Evolutionary conservation across 1,140 invertebrate genomes (phyloP), one percentile per base, ranked within the genome.

Genomic region (Cyrtorhinus lividipennis): DNA sequence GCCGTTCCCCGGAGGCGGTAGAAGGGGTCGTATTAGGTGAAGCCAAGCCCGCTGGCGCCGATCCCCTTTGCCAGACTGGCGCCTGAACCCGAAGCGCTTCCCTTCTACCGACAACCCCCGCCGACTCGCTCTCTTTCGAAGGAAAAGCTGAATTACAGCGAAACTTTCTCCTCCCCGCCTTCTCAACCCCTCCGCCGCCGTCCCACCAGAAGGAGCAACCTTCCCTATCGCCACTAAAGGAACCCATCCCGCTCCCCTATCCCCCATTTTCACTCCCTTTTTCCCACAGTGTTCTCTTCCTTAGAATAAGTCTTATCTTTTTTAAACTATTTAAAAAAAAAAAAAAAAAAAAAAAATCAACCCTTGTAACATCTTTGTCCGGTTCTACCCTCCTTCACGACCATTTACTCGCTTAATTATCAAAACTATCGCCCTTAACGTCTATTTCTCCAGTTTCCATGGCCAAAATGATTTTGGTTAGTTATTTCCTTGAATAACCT

Each of bases 11-110:
- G 48, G 30, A 10, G 48, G 48, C 48, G 48, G 48, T 20, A 44
- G 20, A 53, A 22, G 48, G 48, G 48, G 48, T 53, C 48, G 48
- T 53, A 53, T 53, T 53, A 53, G 48, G 48, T 53, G 48, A 53
- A 53, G 48, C 48, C 48, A 22, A 53, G 48, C 48, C 18, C 48
- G 48, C 48, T 53, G 48, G 48, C 48, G 48, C 48, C 48, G 48
- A 10, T 53, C 48, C 10, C 48, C 48, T 20, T 53, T n/a, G 5
- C 48, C 48, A 53, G 48, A 53, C 48, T 53, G 48, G 48, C 48
- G 48, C 48, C 48, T 12, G 48, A 20, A 10, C 5, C 48, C 12
- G 8, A 20, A 10, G 10, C 48, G 8, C 48, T 20, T 15, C 48
- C 48, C 3, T 3, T 5, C 8, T 5, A 5, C 48, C 8, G 48